phyloP scores from a whole-genome alignment of 2,797 vertebrate genomes.

The Centroberyx gerrardi region DNA sequence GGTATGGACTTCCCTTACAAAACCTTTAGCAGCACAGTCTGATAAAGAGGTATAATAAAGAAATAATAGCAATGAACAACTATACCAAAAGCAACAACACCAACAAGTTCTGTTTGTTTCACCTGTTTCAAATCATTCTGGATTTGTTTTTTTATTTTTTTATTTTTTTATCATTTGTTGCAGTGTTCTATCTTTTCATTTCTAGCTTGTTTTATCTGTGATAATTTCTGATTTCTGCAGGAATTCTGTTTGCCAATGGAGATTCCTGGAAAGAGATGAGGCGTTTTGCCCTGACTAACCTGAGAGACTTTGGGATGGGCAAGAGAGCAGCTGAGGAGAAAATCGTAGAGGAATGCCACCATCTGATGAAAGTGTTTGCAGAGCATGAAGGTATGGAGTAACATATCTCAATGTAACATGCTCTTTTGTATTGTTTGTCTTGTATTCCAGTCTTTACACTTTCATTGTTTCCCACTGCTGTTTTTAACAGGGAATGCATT shows the following conservation, averaged over 20 bases:
- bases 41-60: too few relatives aligned
- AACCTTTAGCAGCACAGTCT: too few relatives aligned
- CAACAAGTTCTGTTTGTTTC: too few relatives aligned
- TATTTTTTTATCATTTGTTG: too few relatives aligned
- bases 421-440: neutral
- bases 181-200: too few relatives aligned
- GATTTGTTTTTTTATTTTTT: too few relatives aligned
- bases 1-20: too few relatives aligned
- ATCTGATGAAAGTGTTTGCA: constrained; percentile 75
- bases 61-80: too few relatives aligned
- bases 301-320: constrained; percentile 85
- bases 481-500: constrained; percentile 64
- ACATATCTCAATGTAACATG: neutral
- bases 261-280: constrained; percentile 84
- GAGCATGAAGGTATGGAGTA: constrained; percentile 71
- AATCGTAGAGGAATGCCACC: constrained; percentile 79
- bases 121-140: too few relatives aligned
- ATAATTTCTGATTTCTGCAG: constrained; percentile 43
- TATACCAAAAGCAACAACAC: neutral
- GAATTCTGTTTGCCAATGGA: constrained; percentile 83
- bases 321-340: constrained; percentile 77
- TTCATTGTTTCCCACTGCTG: neutral
- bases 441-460: neutral
- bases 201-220: too few relatives aligned
- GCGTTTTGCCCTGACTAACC: constrained; percentile 78